These are phyloP conservation scores for Chelon auratus DNA, from an alignment of 2,797 vertebrate species.

Conservation along the genomic window DNA sequence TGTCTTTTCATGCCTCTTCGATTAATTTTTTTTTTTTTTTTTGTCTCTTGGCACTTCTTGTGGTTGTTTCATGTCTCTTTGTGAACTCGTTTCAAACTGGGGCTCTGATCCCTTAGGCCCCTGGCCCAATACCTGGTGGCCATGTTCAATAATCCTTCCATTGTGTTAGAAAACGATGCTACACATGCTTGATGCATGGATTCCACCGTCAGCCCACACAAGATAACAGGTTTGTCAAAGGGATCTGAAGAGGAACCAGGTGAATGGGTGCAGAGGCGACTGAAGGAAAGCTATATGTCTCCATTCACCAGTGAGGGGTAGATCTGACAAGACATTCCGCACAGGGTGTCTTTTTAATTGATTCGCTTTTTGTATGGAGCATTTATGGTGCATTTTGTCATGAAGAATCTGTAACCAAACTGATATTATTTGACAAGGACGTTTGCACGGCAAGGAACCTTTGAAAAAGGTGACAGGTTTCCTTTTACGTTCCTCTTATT, in stretches of 20 bases:
- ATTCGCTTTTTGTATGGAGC: conserved; percentile 4
- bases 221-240: too few species aligned
- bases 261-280: background rate
- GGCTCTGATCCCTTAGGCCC: background rate
- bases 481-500: too few species aligned
- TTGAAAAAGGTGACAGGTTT: too few species aligned
- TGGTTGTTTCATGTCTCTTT: background rate
- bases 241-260: conserved; percentile 26
- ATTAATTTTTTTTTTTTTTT: background rate
- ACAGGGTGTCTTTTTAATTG: conserved; percentile 18
- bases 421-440: too few species aligned
- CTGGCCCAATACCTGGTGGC: background rate
- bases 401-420: background rate
- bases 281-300: background rate
- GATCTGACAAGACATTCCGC: background rate
- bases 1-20: too few species aligned
- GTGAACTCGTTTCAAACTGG: background rate
- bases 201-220: background rate
- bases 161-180: background rate
- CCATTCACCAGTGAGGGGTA: too few species aligned
- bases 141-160: background rate
- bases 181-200: conserved; percentile 16
- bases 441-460: too few species aligned
- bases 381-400: background rate
- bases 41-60: background rate